phyloP scores from a whole-genome alignment of 2,888 invertebrate species.

The Gastrophysa polygoni region DNA sequence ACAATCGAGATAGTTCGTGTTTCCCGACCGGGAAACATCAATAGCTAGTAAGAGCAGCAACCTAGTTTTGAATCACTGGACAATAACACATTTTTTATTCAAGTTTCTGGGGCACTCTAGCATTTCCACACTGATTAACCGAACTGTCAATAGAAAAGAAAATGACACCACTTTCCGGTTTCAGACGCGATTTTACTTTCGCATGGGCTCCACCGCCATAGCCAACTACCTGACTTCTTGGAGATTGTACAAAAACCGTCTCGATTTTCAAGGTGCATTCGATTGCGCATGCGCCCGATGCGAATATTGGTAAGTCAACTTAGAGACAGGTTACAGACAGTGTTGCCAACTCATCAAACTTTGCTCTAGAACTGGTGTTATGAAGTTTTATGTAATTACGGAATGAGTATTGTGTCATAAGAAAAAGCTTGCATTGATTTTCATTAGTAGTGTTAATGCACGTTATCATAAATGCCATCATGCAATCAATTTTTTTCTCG shows the following conservation, averaged over 20 bases:
- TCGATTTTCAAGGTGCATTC: constrained; percentile 54
- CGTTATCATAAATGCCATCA: too few relatives aligned
- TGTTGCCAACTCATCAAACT: too few relatives aligned
- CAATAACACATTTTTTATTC: background rate
- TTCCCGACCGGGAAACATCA: constrained; percentile 26
- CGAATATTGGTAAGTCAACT: constrained; percentile 53
- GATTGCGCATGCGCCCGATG: constrained; percentile 47
- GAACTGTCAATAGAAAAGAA: background rate
- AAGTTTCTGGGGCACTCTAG: constrained; percentile 7
- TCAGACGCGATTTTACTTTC: constrained; percentile 50
- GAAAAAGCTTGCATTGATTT: too few relatives aligned
- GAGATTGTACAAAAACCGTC: constrained; percentile 48
- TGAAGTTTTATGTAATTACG: too few relatives aligned
- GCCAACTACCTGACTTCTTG: constrained; percentile 34
- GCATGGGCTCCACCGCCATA: constrained; percentile 33
- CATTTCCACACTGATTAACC: too few relatives aligned
- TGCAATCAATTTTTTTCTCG: too few relatives aligned
- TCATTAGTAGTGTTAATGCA: too few relatives aligned
- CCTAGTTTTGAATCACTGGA: constrained; percentile 20
- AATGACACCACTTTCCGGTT: constrained; percentile 23
- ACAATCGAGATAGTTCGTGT: background rate
- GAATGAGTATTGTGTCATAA: too few relatives aligned
- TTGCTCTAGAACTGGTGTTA: too few relatives aligned
- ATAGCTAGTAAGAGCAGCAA: constrained; percentile 35
- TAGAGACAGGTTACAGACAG: too few relatives aligned